Evolutionary conservation across 2,797 vertebrate genomes (phyloP).

Genomic region (Ctenochaetus hawaiiensis): DNA sequence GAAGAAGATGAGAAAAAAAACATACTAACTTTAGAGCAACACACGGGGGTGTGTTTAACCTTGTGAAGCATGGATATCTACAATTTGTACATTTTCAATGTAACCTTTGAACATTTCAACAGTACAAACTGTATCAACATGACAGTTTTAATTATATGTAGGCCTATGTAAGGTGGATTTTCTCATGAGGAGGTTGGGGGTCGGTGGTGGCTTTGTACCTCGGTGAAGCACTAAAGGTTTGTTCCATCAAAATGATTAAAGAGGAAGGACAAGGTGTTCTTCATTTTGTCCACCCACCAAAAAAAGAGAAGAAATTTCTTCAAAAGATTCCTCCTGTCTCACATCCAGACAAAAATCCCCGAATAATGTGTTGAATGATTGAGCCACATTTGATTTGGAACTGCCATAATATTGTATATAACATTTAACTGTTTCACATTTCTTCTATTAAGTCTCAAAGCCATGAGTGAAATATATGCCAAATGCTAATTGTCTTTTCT

Average conservation of each 20-base stretch:
- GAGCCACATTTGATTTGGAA: background rate
- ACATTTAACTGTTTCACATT: background rate
- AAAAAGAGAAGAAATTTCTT: constrained; percentile 1
- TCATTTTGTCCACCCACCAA: constrained; percentile 4
- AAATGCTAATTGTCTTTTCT: background rate
- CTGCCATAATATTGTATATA: background rate
- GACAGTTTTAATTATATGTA: too few species aligned
- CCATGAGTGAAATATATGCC: background rate
- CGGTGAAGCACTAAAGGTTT: background rate
- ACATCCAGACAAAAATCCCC: background rate
- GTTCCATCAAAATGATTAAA: constrained; percentile 29
- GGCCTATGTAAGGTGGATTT: too few species aligned
- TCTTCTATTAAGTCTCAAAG: background rate
- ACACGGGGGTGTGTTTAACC: background rate
- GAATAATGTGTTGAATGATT: constrained; percentile 12
- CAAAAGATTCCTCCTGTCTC: background rate
- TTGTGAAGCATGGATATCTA: too few species aligned
- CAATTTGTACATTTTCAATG: too few species aligned
- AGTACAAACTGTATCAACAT: too few species aligned
- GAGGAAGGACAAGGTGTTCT: background rate
- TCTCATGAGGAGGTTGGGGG: too few species aligned
- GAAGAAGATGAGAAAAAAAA: constrained; percentile 10
- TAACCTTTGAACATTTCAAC: too few species aligned
- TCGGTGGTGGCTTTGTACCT: too few species aligned
- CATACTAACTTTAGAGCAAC: background rate